Evolutionary conservation across 2,113 vertebrate species (phyloP).

Genomic region (Struthio camelus): DNA sequence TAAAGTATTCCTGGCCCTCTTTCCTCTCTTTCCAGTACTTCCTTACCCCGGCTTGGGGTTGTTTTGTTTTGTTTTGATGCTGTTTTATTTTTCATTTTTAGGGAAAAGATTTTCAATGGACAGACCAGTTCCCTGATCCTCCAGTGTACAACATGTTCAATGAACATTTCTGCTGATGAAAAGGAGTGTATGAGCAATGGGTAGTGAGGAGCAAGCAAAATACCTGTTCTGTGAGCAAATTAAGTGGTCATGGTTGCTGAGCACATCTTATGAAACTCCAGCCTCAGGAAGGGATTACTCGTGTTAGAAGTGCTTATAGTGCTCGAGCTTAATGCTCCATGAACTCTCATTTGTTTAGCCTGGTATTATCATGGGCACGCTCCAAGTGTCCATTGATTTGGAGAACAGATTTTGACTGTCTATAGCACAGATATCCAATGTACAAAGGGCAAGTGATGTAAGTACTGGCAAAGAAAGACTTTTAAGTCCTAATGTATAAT

Average conservation of each 20-base stretch:
- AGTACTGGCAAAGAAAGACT: neutral
- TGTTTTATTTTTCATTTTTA: neutral
- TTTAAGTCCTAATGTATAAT: neutral
- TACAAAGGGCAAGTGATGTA: neutral
- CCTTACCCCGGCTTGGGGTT: neutral
- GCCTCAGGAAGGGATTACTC: neutral
- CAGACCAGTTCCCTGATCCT: neutral
- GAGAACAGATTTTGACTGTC: neutral
- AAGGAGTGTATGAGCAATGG: neutral
- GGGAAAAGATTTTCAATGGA: neutral
- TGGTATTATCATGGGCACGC: rapidly evolving
- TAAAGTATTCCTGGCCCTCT: neutral
- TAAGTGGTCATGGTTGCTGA: neutral
- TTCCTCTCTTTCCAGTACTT: neutral
- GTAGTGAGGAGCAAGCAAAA: neutral
- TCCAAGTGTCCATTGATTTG: neutral
- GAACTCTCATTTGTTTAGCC: neutral
- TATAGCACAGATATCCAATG: neutral
- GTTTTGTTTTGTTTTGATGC: neutral
- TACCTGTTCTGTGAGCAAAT: neutral
- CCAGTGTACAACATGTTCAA: neutral
- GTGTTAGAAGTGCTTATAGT: neutral
- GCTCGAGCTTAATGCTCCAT: neutral
- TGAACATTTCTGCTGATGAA: neutral
- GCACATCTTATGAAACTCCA: rapidly evolving